A percentile compares a stretch with the other conserved stretches of the same genome.
Evolutionary conservation across 1,140 invertebrate genomes (phyloP).

Genomic region (Frieseomelitta varia): DNA sequence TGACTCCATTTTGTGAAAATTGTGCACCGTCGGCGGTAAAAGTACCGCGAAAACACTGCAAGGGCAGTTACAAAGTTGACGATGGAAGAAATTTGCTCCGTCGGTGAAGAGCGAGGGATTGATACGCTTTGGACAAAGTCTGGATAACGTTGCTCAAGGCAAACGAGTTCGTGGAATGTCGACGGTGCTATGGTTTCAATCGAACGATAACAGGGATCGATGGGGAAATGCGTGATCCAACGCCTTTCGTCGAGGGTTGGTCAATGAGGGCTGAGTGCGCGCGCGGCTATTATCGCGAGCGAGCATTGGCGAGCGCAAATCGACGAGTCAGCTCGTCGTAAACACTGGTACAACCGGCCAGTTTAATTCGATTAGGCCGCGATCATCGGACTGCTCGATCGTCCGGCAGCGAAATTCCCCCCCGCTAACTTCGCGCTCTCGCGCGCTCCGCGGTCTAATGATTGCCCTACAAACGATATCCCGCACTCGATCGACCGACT

Average conservation of each 20-base stretch:
- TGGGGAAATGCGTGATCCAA: slow-evolving; percentile 34
- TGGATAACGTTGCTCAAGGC: neutral
- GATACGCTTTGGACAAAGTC: neutral
- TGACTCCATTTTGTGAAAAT: too few relatives aligned
- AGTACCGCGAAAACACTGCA: too few relatives aligned
- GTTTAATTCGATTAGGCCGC: slow-evolving; percentile 71
- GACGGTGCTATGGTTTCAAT: slow-evolving; percentile 27
- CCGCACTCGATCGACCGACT: neutral
- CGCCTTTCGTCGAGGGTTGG: slow-evolving; percentile 22
- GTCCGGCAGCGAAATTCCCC: slow-evolving; percentile 58
- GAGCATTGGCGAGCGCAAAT: slow-evolving; percentile 59
- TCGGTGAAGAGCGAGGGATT: too few relatives aligned
- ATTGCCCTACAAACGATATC: neutral
- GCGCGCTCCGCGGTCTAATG: slow-evolving; percentile 16
- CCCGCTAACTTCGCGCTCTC: slow-evolving; percentile 42
- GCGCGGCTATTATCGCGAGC: slow-evolving; percentile 57
- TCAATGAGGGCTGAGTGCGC: slow-evolving; percentile 7
- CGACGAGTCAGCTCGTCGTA: slow-evolving; percentile 69
- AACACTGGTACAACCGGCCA: slow-evolving; percentile 56
- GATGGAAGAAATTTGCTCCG: too few relatives aligned
- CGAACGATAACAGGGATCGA: slow-evolving; percentile 53
- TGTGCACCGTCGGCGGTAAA: too few relatives aligned
- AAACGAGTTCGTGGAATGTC: slow-evolving; percentile 4
- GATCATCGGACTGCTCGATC: slow-evolving; percentile 69
- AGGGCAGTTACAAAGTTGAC: too few relatives aligned